Base-by-base conservation (phyloP, 1,140 invertebrate species). In the Cephus cinctus region DNA sequence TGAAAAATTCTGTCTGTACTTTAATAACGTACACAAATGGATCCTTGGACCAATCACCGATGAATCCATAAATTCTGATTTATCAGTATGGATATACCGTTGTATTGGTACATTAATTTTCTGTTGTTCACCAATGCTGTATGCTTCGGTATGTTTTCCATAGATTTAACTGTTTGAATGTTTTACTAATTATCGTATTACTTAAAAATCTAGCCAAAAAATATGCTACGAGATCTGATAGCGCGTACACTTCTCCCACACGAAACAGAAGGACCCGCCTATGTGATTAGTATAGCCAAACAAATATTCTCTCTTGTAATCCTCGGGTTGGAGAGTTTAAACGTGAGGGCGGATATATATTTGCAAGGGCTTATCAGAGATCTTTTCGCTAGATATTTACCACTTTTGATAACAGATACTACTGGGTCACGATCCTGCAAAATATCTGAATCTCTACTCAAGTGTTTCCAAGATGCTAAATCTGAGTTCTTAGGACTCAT, bases 1-100 rank as follows among this genome's bases (percentile, higher is more conserved):
- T 27, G 31, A 39, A 14, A 65, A 54, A 35, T 72, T 59, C 25
- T 61, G 57, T 32, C 12, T 12, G 1, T 72, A 68, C 40, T 72
- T 77, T 15, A 63, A 58, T 42, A 67, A 72, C 23, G 36, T 77
- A 8, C 71, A 76, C 18, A 76, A 73, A 31, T 77, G 75, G 75
- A 55, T 56, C 4, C 35, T 74, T 9, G 14, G 40, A 14, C 53
- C 69, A 21, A 69, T 77, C 35, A 70, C 51, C 2, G 63, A 73
- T 14, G 67, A 73, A 48, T 69, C 63, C 38, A 57, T 64, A 41
- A 66, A 75, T 23, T 56, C 58, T 0, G 49, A 63, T 38, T 52
- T 65, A 20, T 50, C 68, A 2, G 50, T 55, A 8, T 65, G 65
- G 56, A 73, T 76, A 36, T 75, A 73, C 36, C 62, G 62, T 31